Evolutionary conservation across 2,113 vertebrate species (phyloP).

Genomic region (Chiloscyllium plagiosum): DNA sequence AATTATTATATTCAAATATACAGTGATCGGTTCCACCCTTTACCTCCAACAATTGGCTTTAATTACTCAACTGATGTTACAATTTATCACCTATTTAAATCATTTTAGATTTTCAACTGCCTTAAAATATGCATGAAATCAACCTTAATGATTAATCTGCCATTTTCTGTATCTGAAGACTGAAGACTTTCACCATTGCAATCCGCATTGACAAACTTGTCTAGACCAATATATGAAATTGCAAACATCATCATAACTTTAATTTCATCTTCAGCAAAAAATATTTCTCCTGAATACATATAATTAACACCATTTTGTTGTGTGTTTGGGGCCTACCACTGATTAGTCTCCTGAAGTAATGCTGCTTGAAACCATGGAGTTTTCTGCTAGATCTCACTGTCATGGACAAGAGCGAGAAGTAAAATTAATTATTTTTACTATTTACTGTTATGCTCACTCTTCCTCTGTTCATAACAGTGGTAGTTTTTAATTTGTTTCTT

Average conservation of each 20-base stretch:
- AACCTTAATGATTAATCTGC: not conserved
- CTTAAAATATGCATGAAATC: not conserved
- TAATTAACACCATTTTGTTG: not conserved
- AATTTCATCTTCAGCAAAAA: not conserved
- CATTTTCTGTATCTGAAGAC: not conserved
- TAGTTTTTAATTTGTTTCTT: too few relatives aligned
- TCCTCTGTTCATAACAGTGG: too few relatives aligned
- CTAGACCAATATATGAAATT: not conserved
- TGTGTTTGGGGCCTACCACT: too few relatives aligned
- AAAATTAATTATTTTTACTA: too few relatives aligned
- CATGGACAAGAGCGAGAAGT: too few relatives aligned
- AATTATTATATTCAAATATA: not conserved
- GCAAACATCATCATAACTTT: not conserved
- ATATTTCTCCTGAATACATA: not conserved
- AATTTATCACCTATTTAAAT: not conserved
- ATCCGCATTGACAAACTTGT: not conserved
- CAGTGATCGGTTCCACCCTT: not conserved
- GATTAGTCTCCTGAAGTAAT: too few relatives aligned
- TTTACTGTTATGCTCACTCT: too few relatives aligned
- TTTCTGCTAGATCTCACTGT: too few relatives aligned
- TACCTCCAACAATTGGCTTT: not conserved
- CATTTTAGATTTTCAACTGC: not conserved
- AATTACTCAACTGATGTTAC: not conserved
- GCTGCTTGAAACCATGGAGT: too few relatives aligned
- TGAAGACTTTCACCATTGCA: not conserved